These are phyloP conservation scores for Bombus cullumanus DNA, from an alignment of 1,140 invertebrate genomes.

Conservation along the genomic window DNA sequence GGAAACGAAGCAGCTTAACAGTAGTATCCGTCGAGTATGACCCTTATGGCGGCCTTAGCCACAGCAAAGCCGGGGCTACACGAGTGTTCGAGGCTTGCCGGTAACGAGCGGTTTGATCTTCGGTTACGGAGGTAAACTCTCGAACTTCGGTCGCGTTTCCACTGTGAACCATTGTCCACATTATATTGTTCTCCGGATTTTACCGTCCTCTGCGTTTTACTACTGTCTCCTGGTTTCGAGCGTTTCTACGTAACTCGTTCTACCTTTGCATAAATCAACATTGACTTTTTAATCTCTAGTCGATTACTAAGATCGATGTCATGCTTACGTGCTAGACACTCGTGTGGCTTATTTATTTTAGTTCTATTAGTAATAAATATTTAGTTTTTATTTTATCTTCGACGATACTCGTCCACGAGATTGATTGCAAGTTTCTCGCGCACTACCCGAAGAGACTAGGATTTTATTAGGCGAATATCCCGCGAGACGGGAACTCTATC, in stretches of 20 bases:
- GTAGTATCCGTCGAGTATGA: background rate
- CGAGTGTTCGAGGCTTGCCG: background rate
- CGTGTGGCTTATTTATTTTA: background rate
- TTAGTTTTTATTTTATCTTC: too few species aligned
- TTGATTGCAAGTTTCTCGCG: background rate
- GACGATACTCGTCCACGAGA: too few species aligned
- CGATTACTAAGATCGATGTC: too few species aligned
- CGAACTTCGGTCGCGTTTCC: background rate
- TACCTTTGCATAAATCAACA: background rate
- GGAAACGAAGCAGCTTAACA: conserved; percentile 12
- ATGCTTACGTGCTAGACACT: background rate
- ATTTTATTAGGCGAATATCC: background rate
- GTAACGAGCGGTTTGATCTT: conserved; percentile 2
- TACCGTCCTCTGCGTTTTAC: too few species aligned
- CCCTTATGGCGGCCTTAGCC: background rate
- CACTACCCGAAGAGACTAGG: background rate
- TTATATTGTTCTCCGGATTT: background rate
- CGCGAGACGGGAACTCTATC: background rate
- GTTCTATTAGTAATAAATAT: background rate
- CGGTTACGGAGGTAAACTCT: background rate
- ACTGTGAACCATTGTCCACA: too few species aligned
- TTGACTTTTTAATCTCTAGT: background rate
- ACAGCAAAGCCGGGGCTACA: background rate
- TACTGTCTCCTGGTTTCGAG: background rate
- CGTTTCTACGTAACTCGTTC: background rate